A percentile compares a stretch with the other conserved stretches of the same genome.
These are phyloP conservation scores for Mylabris phalerata DNA, from an alignment of 1,140 invertebrate genomes.

Conservation along the genomic window DNA sequence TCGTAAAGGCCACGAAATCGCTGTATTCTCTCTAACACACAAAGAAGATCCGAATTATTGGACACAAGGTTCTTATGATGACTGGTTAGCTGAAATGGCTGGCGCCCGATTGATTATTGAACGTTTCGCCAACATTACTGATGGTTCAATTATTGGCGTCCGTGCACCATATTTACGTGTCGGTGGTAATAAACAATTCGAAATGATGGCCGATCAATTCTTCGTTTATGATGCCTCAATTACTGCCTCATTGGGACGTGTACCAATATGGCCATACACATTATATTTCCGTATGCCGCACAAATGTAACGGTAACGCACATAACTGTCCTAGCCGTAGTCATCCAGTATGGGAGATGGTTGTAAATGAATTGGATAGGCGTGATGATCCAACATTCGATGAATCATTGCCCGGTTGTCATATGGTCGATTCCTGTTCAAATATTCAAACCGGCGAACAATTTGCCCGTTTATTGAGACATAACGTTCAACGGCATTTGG, in stretches of 20 bases:
- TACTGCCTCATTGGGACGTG: conserved; percentile 78
- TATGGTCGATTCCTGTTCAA: conserved; percentile 90
- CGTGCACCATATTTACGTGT: conserved; percentile 84
- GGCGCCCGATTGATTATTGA: conserved; percentile 83
- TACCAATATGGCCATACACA: conserved; percentile 93
- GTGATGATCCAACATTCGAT: conserved; percentile 86
- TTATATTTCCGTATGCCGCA: conserved; percentile 92
- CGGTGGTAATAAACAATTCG: conserved; percentile 91
- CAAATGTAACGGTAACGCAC: conserved; percentile 87
- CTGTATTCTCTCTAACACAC: conserved; percentile 88
- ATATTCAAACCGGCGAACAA: conserved; percentile 83
- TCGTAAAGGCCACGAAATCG: conserved; percentile 87
- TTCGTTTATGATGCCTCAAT: conserved; percentile 93
- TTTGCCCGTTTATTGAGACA: conserved; percentile 80
- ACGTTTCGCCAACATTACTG: conserved; percentile 85
- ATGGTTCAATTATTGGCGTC: conserved; percentile 81
- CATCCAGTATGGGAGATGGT: conserved; percentile 95
- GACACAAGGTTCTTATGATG: conserved; percentile 79
- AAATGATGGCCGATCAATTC: conserved; percentile 93
- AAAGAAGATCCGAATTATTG: conserved; percentile 87
- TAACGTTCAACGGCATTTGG: conserved; percentile 92
- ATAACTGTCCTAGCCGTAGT: conserved; percentile 83
- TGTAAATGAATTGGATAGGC: conserved; percentile 88
- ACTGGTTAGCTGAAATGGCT: conserved; percentile 93
- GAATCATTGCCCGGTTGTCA: conserved; percentile 88